Evolutionary conservation across 2,113 vertebrate species (phyloP).

Genomic region (Chunga burmeisteri): DNA sequence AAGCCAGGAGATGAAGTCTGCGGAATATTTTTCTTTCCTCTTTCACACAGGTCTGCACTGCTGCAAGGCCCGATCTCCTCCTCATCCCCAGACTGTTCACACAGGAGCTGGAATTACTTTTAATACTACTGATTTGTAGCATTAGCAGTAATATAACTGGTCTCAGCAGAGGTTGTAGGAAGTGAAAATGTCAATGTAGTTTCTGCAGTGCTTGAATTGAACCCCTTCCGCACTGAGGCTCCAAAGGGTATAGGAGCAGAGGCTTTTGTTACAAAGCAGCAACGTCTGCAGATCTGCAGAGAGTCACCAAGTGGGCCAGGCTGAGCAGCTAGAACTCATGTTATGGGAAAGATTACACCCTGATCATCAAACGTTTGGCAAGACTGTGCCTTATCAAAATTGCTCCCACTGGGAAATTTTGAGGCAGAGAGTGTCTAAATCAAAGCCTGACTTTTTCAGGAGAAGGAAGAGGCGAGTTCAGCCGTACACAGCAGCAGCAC

Average conservation of each 20-base stretch:
- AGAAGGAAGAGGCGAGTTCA: constrained; percentile 11
- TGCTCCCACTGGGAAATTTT: constrained; percentile 25
- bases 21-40: background rate
- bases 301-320: background rate
- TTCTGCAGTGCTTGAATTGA: background rate
- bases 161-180: background rate
- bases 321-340: background rate
- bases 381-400: constrained; percentile 20
- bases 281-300: constrained; percentile 42
- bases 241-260: background rate
- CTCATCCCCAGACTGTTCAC: background rate
- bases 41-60: background rate
- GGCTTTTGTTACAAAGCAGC: constrained; percentile 31
- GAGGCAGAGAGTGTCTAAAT: constrained; percentile 1
- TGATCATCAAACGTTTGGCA: constrained; percentile 39
- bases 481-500: constrained; percentile 2
- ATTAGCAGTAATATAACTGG: background rate
- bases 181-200: background rate
- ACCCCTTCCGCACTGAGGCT: background rate
- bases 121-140: background rate
- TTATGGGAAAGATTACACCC: constrained; percentile 29
- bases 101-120: background rate
- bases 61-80: background rate
- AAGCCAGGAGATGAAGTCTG: background rate
- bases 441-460: constrained; percentile 30